Evolutionary conservation across 2,888 invertebrate species (phyloP).

Genomic region (Phoenoteleia sp.): DNA sequence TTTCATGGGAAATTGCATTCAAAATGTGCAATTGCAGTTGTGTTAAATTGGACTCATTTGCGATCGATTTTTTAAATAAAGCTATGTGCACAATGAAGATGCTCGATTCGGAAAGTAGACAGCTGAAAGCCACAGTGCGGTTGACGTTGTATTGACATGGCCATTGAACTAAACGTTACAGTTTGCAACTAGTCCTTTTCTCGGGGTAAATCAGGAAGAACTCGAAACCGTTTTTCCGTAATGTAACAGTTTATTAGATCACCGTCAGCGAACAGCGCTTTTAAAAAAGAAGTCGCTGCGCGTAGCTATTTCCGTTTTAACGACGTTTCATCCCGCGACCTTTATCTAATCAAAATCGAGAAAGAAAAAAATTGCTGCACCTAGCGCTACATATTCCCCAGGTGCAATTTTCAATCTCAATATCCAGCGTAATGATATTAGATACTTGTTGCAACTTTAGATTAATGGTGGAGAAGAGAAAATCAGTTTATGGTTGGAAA

Average conservation of each 20-base stretch:
- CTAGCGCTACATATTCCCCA: too few species aligned
- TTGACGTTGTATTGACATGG: constrained; percentile 61
- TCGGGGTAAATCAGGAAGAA: constrained; percentile 36
- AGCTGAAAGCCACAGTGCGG: constrained; percentile 48
- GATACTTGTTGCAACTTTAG: too few species aligned
- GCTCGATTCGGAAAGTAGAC: constrained; percentile 52
- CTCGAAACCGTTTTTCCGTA: constrained; percentile 29
- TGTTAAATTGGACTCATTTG: constrained; percentile 38
- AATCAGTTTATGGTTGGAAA: too few species aligned
- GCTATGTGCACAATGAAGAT: constrained; percentile 44
- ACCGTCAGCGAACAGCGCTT: neutral
- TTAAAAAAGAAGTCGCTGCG: constrained; percentile 24
- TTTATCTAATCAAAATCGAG: too few species aligned
- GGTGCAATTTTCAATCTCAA: too few species aligned
- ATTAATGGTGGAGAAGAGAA: too few species aligned
- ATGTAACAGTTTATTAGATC: constrained; percentile 44
- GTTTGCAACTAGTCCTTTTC: constrained; percentile 54
- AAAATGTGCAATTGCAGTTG: neutral
- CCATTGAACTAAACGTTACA: constrained; percentile 58
- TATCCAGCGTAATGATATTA: too few species aligned
- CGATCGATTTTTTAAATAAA: constrained; percentile 52
- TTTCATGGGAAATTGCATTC: neutral
- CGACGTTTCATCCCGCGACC: constrained; percentile 5
- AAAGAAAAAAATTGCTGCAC: too few species aligned
- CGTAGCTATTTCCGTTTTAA: constrained; percentile 25